Conservation (phyloP, 2,888 invertebrate species). For the Diaprepes abbreviatus region DNA sequence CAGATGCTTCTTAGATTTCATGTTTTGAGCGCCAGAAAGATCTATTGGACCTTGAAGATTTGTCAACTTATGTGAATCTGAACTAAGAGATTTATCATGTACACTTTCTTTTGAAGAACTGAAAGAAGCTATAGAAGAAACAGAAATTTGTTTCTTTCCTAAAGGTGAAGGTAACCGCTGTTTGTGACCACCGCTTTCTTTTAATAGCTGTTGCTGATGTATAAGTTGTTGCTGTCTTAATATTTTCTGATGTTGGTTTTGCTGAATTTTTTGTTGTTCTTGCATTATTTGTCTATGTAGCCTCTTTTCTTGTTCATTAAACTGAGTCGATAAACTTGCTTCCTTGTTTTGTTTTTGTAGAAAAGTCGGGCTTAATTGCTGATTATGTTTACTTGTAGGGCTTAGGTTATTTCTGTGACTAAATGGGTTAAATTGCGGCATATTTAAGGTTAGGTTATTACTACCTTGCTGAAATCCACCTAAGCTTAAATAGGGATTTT, state of each 20-base stretch:
- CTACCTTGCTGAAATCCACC: slow-evolving; percentile 55
- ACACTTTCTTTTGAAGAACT: slow-evolving; percentile 4
- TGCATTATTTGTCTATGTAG: slow-evolving; percentile 45
- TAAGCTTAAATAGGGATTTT: slow-evolving; percentile 58
- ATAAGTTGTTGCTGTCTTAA: slow-evolving; percentile 33
- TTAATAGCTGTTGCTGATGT: slow-evolving; percentile 32
- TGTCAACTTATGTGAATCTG: slow-evolving; percentile 19
- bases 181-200: background rate
- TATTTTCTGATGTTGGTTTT: slow-evolving; percentile 43
- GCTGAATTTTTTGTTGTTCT: slow-evolving; percentile 46
- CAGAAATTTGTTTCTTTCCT: slow-evolving; percentile 8
- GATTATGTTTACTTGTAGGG: slow-evolving; percentile 51
- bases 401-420: slow-evolving; percentile 58
- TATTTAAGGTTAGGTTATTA: slow-evolving; percentile 57
- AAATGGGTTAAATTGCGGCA: slow-evolving; percentile 60
- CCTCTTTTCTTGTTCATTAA: slow-evolving; percentile 41
- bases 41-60: slow-evolving; percentile 63
- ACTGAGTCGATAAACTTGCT: slow-evolving; percentile 24
- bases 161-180: background rate
- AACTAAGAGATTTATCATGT: slow-evolving; percentile 16
- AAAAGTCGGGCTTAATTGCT: slow-evolving; percentile 28
- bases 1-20: slow-evolving; percentile 66
- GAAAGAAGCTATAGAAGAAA: background rate
- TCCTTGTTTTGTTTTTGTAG: slow-evolving; percentile 51
- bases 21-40: slow-evolving; percentile 62